Conservation (phyloP, 2,888 invertebrate genomes). For the Zygogramma bicolorata region DNA sequence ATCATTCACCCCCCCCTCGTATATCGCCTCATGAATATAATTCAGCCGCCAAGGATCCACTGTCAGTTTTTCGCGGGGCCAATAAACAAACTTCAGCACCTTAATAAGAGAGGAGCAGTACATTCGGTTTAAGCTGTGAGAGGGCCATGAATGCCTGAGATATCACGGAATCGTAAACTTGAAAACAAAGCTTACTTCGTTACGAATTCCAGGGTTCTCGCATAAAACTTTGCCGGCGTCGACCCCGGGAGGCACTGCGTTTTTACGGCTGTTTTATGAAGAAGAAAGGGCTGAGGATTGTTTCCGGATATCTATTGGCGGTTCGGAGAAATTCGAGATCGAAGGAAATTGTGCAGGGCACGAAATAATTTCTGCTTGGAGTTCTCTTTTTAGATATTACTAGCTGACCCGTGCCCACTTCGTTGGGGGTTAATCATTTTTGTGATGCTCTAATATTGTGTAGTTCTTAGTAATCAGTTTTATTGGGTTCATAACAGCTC, state of each 20-base stretch:
- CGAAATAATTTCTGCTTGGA: no score
- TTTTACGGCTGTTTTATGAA: conserved; percentile 35
- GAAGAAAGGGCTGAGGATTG: conserved; percentile 16
- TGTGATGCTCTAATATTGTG: no score
- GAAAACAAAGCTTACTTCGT: conserved; percentile 49
- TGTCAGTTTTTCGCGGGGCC: not conserved
- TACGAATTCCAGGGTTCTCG: conserved; percentile 40
- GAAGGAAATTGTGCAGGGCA: no score
- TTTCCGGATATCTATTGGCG: not conserved
- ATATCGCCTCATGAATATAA: not conserved
- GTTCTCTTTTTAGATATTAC: no score
- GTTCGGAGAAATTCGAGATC: no score
- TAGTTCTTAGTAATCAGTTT: no score
- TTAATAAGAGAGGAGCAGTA: conserved; percentile 32
- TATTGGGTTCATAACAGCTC: no score
- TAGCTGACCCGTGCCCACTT: no score
- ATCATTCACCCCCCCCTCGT: not conserved
- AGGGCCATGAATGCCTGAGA: conserved; percentile 54
- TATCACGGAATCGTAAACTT: conserved; percentile 51
- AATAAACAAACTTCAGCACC: conserved; percentile 30
- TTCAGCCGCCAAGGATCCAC: not conserved
- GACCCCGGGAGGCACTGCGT: conserved; percentile 29
- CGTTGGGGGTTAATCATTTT: no score
- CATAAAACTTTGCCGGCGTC: conserved; percentile 36
- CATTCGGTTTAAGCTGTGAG: conserved; percentile 46